Percentiles rank a stretch among this genome's conserved stretches.
Evolutionary conservation across 2,888 invertebrate genomes (phyloP).

Genomic region (Deilephila porcellus): DNA sequence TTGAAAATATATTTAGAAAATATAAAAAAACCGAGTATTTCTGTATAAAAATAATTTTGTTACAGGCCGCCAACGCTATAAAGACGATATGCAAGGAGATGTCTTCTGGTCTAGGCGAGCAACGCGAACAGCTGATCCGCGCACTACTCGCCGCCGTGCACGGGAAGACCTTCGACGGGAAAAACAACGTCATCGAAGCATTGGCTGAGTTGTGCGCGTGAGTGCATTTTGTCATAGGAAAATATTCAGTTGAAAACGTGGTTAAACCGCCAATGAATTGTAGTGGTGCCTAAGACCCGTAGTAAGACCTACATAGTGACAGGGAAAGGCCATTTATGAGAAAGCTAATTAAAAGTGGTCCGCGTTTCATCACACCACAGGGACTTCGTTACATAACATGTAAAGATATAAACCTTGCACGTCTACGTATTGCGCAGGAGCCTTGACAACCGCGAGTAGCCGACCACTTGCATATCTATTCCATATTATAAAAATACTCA

Average conservation of each 20-base stretch:
- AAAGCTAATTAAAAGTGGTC: too few relatives aligned
- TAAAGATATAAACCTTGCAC: too few relatives aligned
- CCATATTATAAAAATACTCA: too few relatives aligned
- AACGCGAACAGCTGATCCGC: constrained; percentile 87
- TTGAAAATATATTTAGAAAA: too few relatives aligned
- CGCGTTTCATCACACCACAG: too few relatives aligned
- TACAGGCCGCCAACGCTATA: constrained; percentile 91
- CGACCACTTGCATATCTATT: too few relatives aligned
- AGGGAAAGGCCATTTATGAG: too few relatives aligned
- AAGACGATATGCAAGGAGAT: constrained; percentile 89
- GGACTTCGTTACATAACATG: too few relatives aligned
- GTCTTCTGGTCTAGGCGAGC: constrained; percentile 86
- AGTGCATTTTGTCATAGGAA: constrained; percentile 57
- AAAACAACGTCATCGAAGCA: constrained; percentile 91
- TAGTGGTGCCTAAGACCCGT: too few relatives aligned
- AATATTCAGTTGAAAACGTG: not conserved
- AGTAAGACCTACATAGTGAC: too few relatives aligned
- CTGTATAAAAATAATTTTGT: not conserved
- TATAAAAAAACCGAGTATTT: not conserved
- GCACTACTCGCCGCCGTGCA: constrained; percentile 88
- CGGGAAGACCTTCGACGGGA: constrained; percentile 96
- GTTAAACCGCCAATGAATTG: not conserved
- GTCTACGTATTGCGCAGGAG: too few relatives aligned
- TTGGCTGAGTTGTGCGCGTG: constrained; percentile 90
- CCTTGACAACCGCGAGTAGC: too few relatives aligned